These are phyloP conservation scores for Melanchra persicariae DNA, from an alignment of 2,888 invertebrate genomes.

Conservation along the genomic window DNA sequence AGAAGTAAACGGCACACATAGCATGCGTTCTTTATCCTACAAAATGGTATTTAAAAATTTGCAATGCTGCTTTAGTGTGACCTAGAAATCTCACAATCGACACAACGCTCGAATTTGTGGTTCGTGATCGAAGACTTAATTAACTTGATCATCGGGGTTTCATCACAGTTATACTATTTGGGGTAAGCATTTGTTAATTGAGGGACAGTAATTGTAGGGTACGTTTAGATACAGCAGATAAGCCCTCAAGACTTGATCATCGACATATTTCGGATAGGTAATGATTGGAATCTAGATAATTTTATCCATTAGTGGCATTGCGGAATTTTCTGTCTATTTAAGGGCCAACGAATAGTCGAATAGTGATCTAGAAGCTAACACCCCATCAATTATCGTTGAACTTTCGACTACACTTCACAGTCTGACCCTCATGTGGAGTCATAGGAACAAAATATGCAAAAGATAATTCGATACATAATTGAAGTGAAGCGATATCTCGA, in stretches of 20 bases:
- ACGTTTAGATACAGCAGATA: conserved; percentile 1
- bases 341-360: background rate
- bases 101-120: conserved; percentile 69
- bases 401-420: conserved; percentile 5
- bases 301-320: background rate
- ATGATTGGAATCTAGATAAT: background rate
- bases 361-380: conserved; percentile 5
- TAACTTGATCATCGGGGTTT: conserved; percentile 72
- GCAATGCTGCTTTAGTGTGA: conserved; percentile 79
- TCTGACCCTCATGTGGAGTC: conserved; percentile 22
- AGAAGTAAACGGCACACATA: conserved; percentile 70
- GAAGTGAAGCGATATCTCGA: conserved; percentile 43
- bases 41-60: conserved; percentile 76
- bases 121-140: conserved; percentile 72
- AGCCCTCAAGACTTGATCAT: conserved; percentile 2
- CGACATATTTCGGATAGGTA: conserved; percentile 1
- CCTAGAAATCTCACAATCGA: conserved; percentile 81
- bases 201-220: conserved; percentile 1
- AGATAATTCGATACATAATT: conserved; percentile 47
- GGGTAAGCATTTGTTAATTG: conserved; percentile 55
- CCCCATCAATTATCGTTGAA: conserved; percentile 1
- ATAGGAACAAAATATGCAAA: conserved; percentile 44
- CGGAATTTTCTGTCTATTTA: background rate
- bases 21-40: conserved; percentile 65
- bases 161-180: conserved; percentile 56